Evolutionary conservation across 2,797 vertebrate genomes (phyloP).

Genomic region (Parauchenoglanis punctatus): DNA sequence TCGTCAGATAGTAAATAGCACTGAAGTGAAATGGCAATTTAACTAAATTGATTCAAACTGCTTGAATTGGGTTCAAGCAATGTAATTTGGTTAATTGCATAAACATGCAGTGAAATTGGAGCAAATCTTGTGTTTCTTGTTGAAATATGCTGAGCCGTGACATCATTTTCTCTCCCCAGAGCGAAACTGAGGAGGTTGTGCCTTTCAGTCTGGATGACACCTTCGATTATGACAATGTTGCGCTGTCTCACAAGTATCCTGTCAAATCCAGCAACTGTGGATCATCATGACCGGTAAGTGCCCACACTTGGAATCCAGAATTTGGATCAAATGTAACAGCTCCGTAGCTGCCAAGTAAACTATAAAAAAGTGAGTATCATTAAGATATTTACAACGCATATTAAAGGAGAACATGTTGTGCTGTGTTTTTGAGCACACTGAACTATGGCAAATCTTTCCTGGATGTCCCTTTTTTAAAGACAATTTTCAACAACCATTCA

Average conservation of each 20-base stretch:
- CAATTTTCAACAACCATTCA: not conserved
- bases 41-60: conserved; percentile 20
- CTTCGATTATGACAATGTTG: conserved; percentile 78
- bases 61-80: conserved; percentile 27
- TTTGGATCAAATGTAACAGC: conserved; percentile 21
- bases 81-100: conserved; percentile 45
- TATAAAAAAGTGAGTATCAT: not conserved
- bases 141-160: conserved; percentile 21
- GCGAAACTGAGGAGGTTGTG: conserved; percentile 69
- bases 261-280: conserved; percentile 25
- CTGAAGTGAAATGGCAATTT: conserved; percentile 33
- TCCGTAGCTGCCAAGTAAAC: conserved; percentile 14
- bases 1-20: conserved; percentile 13
- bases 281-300: conserved; percentile 42
- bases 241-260: conserved; percentile 72
- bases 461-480: conserved; percentile 4
- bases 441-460: conserved; percentile 1
- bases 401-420: conserved; percentile 6
- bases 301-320: not conserved
- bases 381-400: not conserved
- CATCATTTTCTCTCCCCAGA: conserved; percentile 44
- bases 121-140: conserved; percentile 35
- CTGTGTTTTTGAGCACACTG: conserved; percentile 21
- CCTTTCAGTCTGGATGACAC: conserved; percentile 75
- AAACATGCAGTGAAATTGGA: conserved; percentile 30